Evolutionary conservation across 2,888 invertebrate genomes (phyloP).

Genomic region (Lamellibrachia satsuma): DNA sequence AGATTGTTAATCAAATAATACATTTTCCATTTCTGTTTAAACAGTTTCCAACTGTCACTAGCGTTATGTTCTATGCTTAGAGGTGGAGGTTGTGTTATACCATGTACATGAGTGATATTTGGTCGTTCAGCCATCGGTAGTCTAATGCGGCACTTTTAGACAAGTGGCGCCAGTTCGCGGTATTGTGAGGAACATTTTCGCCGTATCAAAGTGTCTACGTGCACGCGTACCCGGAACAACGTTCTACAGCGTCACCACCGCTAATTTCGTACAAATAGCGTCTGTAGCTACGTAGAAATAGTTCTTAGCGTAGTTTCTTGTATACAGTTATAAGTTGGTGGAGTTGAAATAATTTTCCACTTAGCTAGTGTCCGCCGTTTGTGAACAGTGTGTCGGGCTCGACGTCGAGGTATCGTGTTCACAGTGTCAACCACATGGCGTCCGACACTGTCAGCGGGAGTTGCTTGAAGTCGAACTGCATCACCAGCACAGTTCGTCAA

Average conservation of each 20-base stretch:
- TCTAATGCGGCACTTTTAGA: no score
- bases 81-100: no score
- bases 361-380: not conserved
- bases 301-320: not conserved
- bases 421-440: not conserved
- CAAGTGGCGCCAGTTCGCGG: no score
- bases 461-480: not conserved
- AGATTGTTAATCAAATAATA: no score
- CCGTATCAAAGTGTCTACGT: not conserved
- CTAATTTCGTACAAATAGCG: not conserved
- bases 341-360: not conserved
- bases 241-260: not conserved
- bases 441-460: not conserved
- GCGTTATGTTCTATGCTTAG: no score
- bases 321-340: not conserved
- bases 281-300: not conserved
- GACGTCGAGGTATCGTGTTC: not conserved
- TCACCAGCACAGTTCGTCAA: not conserved
- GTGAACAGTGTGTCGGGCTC: not conserved
- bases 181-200: not conserved
- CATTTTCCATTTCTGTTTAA: no score
- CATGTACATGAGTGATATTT: no score
- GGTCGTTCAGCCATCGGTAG: no score
- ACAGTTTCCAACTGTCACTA: no score
- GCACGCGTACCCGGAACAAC: not conserved